Conservation (phyloP, 2,888 invertebrate species). For the Drosophila nr. perissopoda region DNA sequence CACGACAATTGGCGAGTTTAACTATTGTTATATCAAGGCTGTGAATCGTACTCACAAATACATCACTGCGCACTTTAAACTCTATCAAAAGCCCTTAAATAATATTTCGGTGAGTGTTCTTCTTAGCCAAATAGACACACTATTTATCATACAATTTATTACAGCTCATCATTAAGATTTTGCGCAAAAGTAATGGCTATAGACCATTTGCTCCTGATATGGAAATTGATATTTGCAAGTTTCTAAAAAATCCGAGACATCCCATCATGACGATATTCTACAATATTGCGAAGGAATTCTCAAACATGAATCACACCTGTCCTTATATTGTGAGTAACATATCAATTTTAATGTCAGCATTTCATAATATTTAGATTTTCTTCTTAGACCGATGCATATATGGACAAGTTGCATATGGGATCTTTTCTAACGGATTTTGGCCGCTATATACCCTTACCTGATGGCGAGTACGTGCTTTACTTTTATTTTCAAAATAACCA, state of each 20-base stretch:
- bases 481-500: background rate
- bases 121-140: no score
- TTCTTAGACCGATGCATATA: conserved; percentile 16
- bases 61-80: background rate
- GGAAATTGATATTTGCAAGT: background rate
- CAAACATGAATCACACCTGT: background rate
- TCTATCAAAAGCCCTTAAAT: background rate
- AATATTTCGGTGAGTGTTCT: background rate
- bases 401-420: conserved; percentile 20
- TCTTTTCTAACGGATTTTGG: background rate
- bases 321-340: background rate
- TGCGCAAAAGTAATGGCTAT: background rate
- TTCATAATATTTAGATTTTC: background rate
- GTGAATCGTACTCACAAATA: conserved; percentile 8
- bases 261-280: background rate
- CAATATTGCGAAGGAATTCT: background rate
- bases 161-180: rapidly evolving
- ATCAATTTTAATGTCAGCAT: no score
- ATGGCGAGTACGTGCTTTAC: conserved; percentile 27
- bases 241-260: background rate
- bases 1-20: background rate
- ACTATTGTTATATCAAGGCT: background rate
- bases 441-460: conserved; percentile 6
- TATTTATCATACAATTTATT: no score
- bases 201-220: background rate